Evolutionary conservation across 2,113 vertebrate species (phyloP), one percentile per base, ranked within the genome.

Genomic region (Pseudolaguvia tuberculata): DNA sequence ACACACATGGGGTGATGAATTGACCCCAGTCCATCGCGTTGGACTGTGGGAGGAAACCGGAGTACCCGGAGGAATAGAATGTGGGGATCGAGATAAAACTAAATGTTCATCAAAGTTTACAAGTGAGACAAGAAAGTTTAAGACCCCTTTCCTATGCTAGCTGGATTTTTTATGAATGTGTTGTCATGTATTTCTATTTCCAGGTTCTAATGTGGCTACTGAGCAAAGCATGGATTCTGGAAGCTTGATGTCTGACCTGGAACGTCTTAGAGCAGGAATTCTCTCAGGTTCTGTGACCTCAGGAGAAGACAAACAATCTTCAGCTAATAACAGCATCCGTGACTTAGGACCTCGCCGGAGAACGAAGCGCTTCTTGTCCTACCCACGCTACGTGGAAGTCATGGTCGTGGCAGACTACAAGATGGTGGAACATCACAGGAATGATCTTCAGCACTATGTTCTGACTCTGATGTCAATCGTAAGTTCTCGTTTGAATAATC

Each of bases 401-500:
- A 97, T 99, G 97, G 93, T 98, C 85, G 95, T 98, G 67, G 97
- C 95, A 66, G 97, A 99, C 90, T 94, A 88, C 88, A 97, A 92
- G 87, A 99, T 99, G 97, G 93, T 95, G 27, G 91, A 93, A 67
- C 94, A 96, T 87, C 97, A 99, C 0, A 93, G 96, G 85, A 89
- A 91, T 85, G 96, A 96, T 84, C 92, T 99, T 11, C 95, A 99
- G 84, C 95, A 99, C 90, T 99, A 99, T 83, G 90, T 99, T 79
- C 88, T 99, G 82, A 99, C 96, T 0, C 84, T 99, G 47, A 98
- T 99, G 97, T 96, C 97, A 75, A 98, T 99, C 87, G 97, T 99
- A 93, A 98, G 97, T 97, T 85, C 82, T 6, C 39, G 5, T 42
- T 42, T 42, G 5, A 68, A 14, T 1, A 11, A 72, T 63, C 81